Base-by-base conservation (phyloP, 2,888 invertebrate genomes). In the Drosophila meridionalis region DNA sequence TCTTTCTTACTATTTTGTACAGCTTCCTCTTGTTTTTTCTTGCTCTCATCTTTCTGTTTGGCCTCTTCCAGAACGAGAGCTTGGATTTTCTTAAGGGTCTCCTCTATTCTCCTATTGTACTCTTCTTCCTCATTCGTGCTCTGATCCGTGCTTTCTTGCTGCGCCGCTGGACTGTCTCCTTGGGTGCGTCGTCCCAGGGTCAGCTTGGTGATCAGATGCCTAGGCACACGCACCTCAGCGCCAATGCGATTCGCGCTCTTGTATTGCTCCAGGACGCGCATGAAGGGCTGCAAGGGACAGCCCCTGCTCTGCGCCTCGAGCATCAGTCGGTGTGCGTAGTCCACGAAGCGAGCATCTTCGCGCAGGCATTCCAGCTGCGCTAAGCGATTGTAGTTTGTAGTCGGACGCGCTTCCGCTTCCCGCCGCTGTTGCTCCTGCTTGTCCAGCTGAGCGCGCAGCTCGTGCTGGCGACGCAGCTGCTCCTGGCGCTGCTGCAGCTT, bases 151-250 rank as follows among this genome's bases (percentile, higher is more conserved):
- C 32, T 20, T 48, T 53, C 8, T 11, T 43, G 20, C 38, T 9
- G 20, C 9, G 69, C 66, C 5, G 72, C 70, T 9, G 58, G 26
- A 42, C 83, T 88, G 52, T 90, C 90, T 5, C 90, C 90, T 2
- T 78, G 58, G 42, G 76, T 73, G 52, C 87, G 82, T 4, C 82
- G 59, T 1, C 92, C 92, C 71, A 92, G 87, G 9, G 83, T 90
- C 26, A 93, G 52, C 59, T 84, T 81, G 8, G 92, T 90, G 20
- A 90, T 73, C 58, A 93, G 66, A 78, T 93, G 93, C 4, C 70
- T 71, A 0, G 92, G 90, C 26, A 90, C 61, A 7, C 86, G 78
- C 4, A 87, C 80, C 20, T 87, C 80, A 3, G 85, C 82, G 43
- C 87, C 91, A 26, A 93, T 89, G 5, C 89, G 79, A 70, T 92